Percentiles rank a stretch among this genome's conserved stretches.
phyloP scores from a whole-genome alignment of 2,113 vertebrate genomes.

The Pleuronectes platessa region DNA sequence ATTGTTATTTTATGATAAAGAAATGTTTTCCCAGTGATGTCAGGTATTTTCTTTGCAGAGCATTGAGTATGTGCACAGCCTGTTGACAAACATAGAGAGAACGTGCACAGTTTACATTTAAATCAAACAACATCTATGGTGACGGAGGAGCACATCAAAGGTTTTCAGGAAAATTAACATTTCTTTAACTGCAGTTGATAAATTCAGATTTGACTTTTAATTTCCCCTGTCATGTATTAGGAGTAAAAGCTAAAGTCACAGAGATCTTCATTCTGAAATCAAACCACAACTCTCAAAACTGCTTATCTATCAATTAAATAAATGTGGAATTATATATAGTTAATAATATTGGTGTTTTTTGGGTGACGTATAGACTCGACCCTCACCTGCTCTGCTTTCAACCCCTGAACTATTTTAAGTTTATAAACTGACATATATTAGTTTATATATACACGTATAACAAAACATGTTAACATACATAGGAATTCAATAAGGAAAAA shows the following conservation, averaged over 20 bases:
- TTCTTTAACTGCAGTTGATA: background rate
- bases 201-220: background rate
- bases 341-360: no score
- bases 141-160: background rate
- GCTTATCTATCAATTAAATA: no score
- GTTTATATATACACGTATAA: background rate
- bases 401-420: no score
- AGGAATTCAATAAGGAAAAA: background rate
- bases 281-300: no score
- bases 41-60: slow-evolving; percentile 80
- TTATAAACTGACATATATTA: no score
- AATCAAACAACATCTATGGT: background rate
- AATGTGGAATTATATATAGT: no score
- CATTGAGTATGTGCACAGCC: slow-evolving; percentile 82
- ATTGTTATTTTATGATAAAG: no score
- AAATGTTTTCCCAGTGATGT: slow-evolving; percentile 69
- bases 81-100: slow-evolving; percentile 36
- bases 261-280: no score
- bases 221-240: no score
- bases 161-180: background rate
- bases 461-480: background rate
- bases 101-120: background rate
- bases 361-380: no score
- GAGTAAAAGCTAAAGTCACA: no score
- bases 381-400: no score